A percentile compares a stretch with the other conserved stretches of the same genome.
Conservation (phyloP, 2,797 vertebrate species). For the Leuciscus waleckii region DNA sequence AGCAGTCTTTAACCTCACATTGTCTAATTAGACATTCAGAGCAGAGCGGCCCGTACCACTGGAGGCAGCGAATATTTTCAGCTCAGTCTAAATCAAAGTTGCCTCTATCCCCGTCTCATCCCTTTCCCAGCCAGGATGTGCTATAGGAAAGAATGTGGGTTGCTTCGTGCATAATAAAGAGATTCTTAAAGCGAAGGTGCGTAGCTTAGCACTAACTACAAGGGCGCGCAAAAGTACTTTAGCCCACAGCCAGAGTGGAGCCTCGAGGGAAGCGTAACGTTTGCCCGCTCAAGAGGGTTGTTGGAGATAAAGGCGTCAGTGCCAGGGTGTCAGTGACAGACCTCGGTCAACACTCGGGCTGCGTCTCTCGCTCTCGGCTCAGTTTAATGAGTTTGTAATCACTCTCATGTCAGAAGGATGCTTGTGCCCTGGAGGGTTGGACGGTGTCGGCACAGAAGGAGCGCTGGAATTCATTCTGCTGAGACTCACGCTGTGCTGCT, state of each 20-base stretch:
- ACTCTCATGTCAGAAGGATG: slow-evolving; percentile 43
- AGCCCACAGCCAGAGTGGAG: background rate
- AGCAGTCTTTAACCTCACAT: slow-evolving; percentile 61
- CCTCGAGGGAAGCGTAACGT: slow-evolving; percentile 1
- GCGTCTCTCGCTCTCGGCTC: slow-evolving; percentile 10
- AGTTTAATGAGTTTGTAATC: slow-evolving; percentile 51
- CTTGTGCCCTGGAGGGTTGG: slow-evolving; percentile 14
- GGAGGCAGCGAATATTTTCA: slow-evolving; percentile 68
- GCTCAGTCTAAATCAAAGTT: slow-evolving; percentile 67
- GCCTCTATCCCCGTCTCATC: slow-evolving; percentile 58
- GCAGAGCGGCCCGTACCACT: slow-evolving; percentile 58
- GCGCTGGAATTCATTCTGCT: slow-evolving; percentile 5
- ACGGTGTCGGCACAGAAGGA: background rate
- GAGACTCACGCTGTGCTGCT: slow-evolving; percentile 13
- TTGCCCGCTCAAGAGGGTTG: slow-evolving; percentile 17
- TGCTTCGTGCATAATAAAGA: slow-evolving; percentile 55
- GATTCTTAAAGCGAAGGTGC: slow-evolving; percentile 44
- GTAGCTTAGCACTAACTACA: slow-evolving; percentile 24
- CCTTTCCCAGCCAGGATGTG: slow-evolving; percentile 58
- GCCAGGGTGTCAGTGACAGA: slow-evolving; percentile 45
- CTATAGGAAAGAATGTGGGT: slow-evolving; percentile 55
- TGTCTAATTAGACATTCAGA: slow-evolving; percentile 69
- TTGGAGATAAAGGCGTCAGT: slow-evolving; percentile 20
- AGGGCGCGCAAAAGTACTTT: background rate
- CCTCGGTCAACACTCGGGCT: slow-evolving; percentile 53